Conservation (phyloP, 2,113 vertebrate genomes). For the Bothrops jararaca region DNA sequence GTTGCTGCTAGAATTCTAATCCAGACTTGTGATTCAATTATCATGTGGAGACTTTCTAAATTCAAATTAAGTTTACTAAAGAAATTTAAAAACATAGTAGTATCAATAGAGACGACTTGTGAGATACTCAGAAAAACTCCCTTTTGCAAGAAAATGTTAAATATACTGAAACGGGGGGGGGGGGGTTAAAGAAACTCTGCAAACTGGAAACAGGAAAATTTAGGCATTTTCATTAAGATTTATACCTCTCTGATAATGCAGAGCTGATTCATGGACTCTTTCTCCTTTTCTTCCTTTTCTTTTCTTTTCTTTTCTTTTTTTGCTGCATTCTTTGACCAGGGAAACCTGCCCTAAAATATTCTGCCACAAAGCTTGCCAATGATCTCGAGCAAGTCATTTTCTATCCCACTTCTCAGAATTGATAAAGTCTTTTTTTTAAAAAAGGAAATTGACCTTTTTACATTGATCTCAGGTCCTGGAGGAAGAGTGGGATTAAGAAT, state of each 20-base stretch:
- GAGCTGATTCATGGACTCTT: background rate
- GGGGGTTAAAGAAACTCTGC: background rate
- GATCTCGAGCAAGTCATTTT: background rate
- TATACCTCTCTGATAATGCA: background rate
- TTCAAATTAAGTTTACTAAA: conserved; percentile 73
- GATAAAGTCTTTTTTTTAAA: background rate
- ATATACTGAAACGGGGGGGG: background rate
- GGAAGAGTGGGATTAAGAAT: background rate
- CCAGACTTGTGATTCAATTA: conserved; percentile 99
- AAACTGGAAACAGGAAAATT: background rate
- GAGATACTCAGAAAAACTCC: conserved; percentile 61
- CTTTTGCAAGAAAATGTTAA: conserved; percentile 51
- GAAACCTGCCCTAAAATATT: background rate
- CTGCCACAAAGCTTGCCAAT: background rate
- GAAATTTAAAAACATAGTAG: conserved; percentile 2
- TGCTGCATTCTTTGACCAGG: background rate
- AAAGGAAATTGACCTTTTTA: background rate
- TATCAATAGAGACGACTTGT: conserved; percentile 63
- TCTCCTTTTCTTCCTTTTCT: background rate
- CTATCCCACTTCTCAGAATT: background rate
- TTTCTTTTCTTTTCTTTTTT: background rate
- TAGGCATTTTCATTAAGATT: background rate
- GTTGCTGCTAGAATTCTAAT: conserved; percentile 98
- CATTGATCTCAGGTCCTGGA: background rate
- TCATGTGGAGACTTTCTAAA: conserved; percentile 80